Percentiles rank a stretch among this genome's conserved stretches.
phyloP scores from a whole-genome alignment of 2,888 invertebrate genomes.

The Fragum fragum region DNA sequence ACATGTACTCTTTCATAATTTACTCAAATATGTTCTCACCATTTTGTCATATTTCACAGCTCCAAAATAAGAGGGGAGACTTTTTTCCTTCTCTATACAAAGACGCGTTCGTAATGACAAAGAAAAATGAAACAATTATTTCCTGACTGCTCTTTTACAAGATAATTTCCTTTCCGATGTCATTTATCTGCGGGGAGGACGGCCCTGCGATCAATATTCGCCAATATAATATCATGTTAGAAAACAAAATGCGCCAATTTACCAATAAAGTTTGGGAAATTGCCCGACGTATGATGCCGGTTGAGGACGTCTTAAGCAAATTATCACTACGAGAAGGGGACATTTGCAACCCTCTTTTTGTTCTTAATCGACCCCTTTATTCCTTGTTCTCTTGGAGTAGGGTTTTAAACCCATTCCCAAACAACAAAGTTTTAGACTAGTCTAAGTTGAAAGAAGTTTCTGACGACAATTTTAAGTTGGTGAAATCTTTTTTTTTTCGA shows the following conservation, averaged over 20 bases:
- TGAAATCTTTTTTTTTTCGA: no score
- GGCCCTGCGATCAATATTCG: conserved; percentile 44
- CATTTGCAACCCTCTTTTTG: conserved; percentile 19
- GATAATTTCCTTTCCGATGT: conserved; percentile 62
- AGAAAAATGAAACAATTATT: conserved; percentile 62
- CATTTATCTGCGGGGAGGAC: conserved; percentile 58
- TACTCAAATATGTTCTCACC: conserved; percentile 32
- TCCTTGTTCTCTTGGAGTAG: neutral
- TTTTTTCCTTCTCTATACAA: conserved; percentile 14
- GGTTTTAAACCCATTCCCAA: no score
- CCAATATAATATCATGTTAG: conserved; percentile 51
- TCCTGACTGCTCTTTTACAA: conserved; percentile 51
- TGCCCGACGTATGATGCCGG: conserved; percentile 46
- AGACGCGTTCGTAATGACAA: conserved; percentile 34
- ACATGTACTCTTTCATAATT: conserved; percentile 51
- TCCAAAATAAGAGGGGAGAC: neutral
- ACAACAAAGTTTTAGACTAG: no score
- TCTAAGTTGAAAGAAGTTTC: no score
- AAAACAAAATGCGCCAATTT: conserved; percentile 61
- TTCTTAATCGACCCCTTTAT: conserved; percentile 1
- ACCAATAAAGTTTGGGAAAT: conserved; percentile 47
- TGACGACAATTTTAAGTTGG: no score
- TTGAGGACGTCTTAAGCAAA: conserved; percentile 27
- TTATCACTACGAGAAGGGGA: conserved; percentile 23
- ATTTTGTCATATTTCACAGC: conserved; percentile 30